A percentile compares a stretch with the other conserved stretches of the same genome.
These are phyloP conservation scores for Urocolius indicus DNA, from an alignment of 2,113 vertebrate species.

Conservation along the genomic window DNA sequence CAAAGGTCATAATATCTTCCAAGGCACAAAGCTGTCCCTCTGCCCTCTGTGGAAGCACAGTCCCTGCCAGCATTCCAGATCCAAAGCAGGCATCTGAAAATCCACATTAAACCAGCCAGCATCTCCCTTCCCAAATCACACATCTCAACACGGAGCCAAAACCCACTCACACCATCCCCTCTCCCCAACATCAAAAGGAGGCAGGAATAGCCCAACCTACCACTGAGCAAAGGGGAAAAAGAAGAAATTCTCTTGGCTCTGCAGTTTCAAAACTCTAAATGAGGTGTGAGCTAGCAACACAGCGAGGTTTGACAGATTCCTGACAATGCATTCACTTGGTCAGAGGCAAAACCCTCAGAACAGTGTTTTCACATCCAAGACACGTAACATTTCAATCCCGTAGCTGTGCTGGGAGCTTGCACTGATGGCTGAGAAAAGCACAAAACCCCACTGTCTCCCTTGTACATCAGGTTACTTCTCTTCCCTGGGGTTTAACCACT, in stretches of 20 bases:
- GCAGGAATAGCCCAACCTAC: background rate
- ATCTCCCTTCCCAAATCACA: background rate
- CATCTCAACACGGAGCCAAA: background rate
- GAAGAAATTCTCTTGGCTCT: background rate
- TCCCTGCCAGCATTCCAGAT: slow-evolving; percentile 5
- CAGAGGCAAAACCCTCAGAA: background rate
- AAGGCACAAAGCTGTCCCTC: slow-evolving; percentile 26
- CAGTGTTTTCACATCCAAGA: background rate
- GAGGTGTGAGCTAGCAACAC: background rate
- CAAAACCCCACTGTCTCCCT: background rate
- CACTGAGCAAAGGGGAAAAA: background rate
- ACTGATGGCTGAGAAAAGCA: background rate
- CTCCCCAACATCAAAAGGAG: background rate
- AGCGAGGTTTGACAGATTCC: background rate
- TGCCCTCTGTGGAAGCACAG: background rate
- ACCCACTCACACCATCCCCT: background rate
- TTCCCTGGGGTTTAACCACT: background rate
- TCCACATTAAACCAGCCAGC: background rate
- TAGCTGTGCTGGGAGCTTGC: background rate
- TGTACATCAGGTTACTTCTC: background rate
- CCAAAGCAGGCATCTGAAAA: background rate
- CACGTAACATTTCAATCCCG: background rate
- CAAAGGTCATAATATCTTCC: slow-evolving; percentile 3
- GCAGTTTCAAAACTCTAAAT: background rate
- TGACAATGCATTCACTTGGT: background rate